Percentiles rank a stretch among this genome's conserved stretches.
Conservation (phyloP, 2,888 invertebrate genomes). For the Melangyna quadrimaculata region DNA sequence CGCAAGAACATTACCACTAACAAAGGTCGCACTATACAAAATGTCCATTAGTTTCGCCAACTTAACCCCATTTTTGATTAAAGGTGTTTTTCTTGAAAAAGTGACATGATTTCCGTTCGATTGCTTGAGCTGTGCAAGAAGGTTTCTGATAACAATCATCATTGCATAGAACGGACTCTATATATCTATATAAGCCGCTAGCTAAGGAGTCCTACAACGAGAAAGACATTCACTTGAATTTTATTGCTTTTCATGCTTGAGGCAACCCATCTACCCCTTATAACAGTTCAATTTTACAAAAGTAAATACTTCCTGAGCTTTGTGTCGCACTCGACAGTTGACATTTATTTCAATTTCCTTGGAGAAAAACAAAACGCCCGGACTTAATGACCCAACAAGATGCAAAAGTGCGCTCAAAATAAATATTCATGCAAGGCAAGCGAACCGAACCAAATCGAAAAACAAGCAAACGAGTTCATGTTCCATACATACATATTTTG, state of each 20-base stretch:
- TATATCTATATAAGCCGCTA: neutral
- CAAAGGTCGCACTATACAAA: conserved; percentile 56
- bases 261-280: neutral
- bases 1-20: conserved; percentile 32
- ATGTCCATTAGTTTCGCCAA: conserved; percentile 60
- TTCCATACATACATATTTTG: neutral
- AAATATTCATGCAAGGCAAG: conserved; percentile 53
- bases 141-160: conserved; percentile 41
- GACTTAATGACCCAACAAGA: conserved; percentile 78
- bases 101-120: conserved; percentile 64
- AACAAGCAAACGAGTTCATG: neutral
- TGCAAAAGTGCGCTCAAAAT: conserved; percentile 75
- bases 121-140: conserved; percentile 40
- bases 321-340: conserved; percentile 72
- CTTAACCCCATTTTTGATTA: conserved; percentile 61
- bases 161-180: neutral
- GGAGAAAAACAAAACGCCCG: conserved; percentile 71
- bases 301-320: conserved; percentile 76
- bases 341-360: conserved; percentile 78
- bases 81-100: conserved; percentile 60
- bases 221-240: conserved; percentile 24
- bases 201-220: too few relatives aligned
- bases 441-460: neutral
- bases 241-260: conserved; percentile 54
- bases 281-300: conserved; percentile 69